Base-by-base conservation (phyloP, 2,888 invertebrate species). In the Drosophila heteroneura region DNA sequence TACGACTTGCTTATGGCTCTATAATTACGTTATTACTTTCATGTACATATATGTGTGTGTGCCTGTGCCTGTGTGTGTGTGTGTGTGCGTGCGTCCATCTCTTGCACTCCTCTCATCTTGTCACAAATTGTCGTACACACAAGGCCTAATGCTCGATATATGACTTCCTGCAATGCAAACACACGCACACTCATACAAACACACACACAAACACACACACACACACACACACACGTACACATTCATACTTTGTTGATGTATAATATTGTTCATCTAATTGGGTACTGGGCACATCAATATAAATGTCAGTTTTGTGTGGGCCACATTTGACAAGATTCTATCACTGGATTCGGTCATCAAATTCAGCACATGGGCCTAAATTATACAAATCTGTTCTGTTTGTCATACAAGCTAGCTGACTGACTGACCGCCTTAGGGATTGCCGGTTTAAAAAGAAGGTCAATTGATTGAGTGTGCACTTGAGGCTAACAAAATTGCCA, bases 21-120 rank as follows among this genome's bases (percentile, higher is more conserved):
- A 81, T 90, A 87, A 87, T 87, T 87, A 87, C 84, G 78, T 90
- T 87, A 87, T 89, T 87, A 84, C 88, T 74, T 78, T 70, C 72
- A 73, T 74, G 51, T 5, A 19, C 3, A 19, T 28, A 6, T 3
- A 5, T 10, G 1, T 53, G 10, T 19, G 14, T 9, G 14, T 7
- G 26, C 7, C n/a, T 14, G 9, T 19, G 32, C 0, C 5, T 16
- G 26, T 26, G 1, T 35, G 26, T 16, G 22, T 35, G 53, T 16
- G 35, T 54, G 75, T 30, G 41, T 47, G 74, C 30, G 63, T 57
- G 70, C 57, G 51, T 52, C 35, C 58, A 35, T 53, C 35, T 60
- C 33, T 28, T 19, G 22, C 16, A 19, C 39, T 28, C n/a, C 32
- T n/a, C 19, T 39, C 32, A 52, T 49, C 28, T 57, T 39, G 44